A percentile compares a stretch with the other conserved stretches of the same genome.
Evolutionary conservation across 2,888 invertebrate species (phyloP).

Genomic region (Lordiphosa andalusiaca): DNA sequence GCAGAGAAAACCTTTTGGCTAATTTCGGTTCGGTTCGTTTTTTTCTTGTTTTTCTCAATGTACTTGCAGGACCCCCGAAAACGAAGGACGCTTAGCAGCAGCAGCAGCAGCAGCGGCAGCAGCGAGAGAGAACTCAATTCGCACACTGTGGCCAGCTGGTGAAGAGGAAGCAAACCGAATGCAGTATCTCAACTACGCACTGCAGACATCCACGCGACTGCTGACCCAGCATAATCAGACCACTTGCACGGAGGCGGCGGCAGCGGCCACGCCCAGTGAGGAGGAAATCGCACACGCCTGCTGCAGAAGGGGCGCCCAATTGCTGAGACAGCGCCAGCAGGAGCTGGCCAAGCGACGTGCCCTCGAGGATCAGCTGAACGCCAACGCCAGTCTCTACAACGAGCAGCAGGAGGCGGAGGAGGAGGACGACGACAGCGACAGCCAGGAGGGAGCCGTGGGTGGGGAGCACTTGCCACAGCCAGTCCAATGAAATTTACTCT

Average conservation of each 20-base stretch:
- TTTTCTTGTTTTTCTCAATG: not conserved
- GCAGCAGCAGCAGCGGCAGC: not conserved
- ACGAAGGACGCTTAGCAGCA: not conserved
- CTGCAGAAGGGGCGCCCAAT: constrained; percentile 64
- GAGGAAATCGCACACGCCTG: constrained; percentile 64
- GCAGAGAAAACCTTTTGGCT: not conserved
- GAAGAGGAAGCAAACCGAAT: constrained; percentile 74
- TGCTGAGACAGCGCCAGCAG: constrained; percentile 65
- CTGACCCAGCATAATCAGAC: constrained; percentile 53
- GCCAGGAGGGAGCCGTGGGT: constrained; percentile 51
- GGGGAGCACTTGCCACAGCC: constrained; percentile 55
- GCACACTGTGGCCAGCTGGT: constrained; percentile 69
- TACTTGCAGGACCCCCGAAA: not conserved
- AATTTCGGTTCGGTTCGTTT: not conserved
- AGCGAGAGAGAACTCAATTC: constrained; percentile 33
- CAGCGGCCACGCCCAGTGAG: constrained; percentile 34
- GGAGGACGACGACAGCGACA: constrained; percentile 23
- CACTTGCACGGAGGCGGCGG: constrained; percentile 24
- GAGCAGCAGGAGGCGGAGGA: constrained; percentile 5
- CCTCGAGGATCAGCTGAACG: constrained; percentile 61
- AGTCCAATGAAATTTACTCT: constrained; percentile 79
- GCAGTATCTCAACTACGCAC: constrained; percentile 78
- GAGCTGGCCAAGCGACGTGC: constrained; percentile 55
- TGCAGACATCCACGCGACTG: constrained; percentile 78
- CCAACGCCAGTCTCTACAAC: constrained; percentile 28